A percentile compares a stretch with the other conserved stretches of the same genome.
These are phyloP conservation scores for Astyanax mexicanus DNA, from an alignment of 2,797 vertebrate genomes.

Conservation along the genomic window DNA sequence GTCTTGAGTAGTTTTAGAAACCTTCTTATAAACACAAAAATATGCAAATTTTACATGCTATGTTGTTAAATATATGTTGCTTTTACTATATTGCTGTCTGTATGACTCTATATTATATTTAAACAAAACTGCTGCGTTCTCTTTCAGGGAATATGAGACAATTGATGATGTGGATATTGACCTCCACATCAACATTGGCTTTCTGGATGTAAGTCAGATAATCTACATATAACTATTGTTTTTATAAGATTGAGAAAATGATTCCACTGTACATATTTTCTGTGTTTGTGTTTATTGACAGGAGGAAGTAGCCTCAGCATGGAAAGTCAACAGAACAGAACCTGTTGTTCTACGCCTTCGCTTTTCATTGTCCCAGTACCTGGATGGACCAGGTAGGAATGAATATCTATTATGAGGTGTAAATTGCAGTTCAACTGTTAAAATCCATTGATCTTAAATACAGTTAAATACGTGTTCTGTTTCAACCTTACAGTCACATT, in stretches of 20 bases:
- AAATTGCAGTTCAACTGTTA: conserved; percentile 41
- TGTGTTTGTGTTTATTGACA: conserved; percentile 57
- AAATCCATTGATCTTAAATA: background rate
- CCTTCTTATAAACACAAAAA: no score
- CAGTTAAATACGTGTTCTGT: background rate
- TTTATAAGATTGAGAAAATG: background rate
- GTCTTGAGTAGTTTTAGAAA: no score
- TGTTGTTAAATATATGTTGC: no score
- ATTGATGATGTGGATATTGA: conserved; percentile 93
- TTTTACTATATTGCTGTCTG: background rate
- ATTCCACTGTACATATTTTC: background rate
- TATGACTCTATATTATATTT: background rate
- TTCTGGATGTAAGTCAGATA: conserved; percentile 85
- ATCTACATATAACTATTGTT: background rate
- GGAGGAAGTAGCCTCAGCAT: conserved; percentile 90
- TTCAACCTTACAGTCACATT: no score
- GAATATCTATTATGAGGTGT: background rate
- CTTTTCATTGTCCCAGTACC: conserved; percentile 92
- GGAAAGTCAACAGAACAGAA: conserved; percentile 90
- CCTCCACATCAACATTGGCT: conserved; percentile 86
- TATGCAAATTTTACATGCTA: background rate
- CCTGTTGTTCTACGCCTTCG: conserved; percentile 89
- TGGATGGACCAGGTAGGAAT: conserved; percentile 91
- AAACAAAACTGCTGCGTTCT: background rate
- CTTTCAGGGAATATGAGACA: conserved; percentile 85